These are phyloP conservation scores for Cyrtodaria siliqua DNA, from an alignment of 2,888 invertebrate genomes.

Conservation along the genomic window DNA sequence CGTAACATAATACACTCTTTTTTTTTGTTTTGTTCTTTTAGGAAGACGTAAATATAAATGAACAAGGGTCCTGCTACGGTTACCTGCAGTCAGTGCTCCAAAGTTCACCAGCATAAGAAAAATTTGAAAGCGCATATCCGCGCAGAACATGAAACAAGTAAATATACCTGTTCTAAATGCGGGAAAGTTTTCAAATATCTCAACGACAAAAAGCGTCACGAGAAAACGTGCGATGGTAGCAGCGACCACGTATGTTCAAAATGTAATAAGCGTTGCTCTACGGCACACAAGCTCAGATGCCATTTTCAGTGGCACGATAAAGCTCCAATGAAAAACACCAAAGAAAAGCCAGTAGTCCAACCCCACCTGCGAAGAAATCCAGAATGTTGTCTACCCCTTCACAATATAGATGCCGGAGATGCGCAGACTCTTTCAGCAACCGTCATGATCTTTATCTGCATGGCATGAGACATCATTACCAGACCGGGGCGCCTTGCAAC, in stretches of 20 bases:
- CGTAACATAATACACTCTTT: no score
- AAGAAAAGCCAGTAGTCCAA: no score
- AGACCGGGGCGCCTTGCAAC: conserved; percentile 22
- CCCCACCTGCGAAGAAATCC: no score
- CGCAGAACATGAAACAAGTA: neutral
- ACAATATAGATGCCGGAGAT: conserved; percentile 20
- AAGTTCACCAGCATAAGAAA: no score
- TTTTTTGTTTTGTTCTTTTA: no score
- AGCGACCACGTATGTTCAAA: no score
- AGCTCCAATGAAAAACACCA: neutral
- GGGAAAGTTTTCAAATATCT: neutral
- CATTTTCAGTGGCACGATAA: conserved; percentile 9
- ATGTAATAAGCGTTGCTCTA: neutral
- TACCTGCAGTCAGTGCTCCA: no score
- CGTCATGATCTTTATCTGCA: conserved; percentile 25
- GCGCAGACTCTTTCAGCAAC: conserved; percentile 21
- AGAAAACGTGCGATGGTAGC: neutral
- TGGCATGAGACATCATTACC: conserved; percentile 21
- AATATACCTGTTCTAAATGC: neutral
- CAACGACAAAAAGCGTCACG: neutral
- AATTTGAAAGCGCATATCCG: no score
- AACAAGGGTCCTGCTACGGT: no score
- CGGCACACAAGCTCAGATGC: neutral
- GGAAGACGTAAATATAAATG: no score
- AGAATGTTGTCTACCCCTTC: neutral